Percentiles rank a stretch among this genome's conserved stretches.
Evolutionary conservation across 2,797 vertebrate species (phyloP).

Genomic region (Taeniopygia guttata): DNA sequence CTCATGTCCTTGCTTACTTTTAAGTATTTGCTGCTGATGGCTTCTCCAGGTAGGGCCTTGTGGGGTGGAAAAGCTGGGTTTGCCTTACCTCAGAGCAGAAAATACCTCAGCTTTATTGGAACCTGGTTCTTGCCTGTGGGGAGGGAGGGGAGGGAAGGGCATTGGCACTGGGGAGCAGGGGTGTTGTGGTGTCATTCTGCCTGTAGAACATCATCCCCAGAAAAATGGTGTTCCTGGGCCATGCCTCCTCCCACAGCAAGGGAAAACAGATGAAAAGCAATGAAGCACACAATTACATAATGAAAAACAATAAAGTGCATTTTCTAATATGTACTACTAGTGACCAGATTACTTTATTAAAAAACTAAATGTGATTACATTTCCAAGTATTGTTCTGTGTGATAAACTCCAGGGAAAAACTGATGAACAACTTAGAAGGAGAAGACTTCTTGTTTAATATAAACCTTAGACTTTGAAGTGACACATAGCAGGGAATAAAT

Average conservation of each 20-base stretch:
- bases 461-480: slow-evolving; percentile 51
- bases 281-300: slow-evolving; percentile 75
- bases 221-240: slow-evolving; percentile 53
- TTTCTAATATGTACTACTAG: slow-evolving; percentile 59
- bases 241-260: slow-evolving; percentile 63
- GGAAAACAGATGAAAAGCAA: slow-evolving; percentile 67
- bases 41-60: background rate
- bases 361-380: slow-evolving; percentile 70
- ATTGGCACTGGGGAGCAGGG: background rate
- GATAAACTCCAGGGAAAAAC: slow-evolving; percentile 43
- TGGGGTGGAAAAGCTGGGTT: background rate
- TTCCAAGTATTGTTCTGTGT: slow-evolving; percentile 43
- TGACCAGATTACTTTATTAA: slow-evolving; percentile 71
- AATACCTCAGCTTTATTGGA: background rate
- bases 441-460: slow-evolving; percentile 47
- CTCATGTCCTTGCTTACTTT: background rate
- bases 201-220: background rate
- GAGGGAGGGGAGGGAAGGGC: background rate
- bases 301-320: slow-evolving; percentile 78
- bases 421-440: background rate
- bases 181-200: background rate
- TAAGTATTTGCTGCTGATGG: background rate
- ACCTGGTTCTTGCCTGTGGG: background rate
- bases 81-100: background rate
- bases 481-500: slow-evolving; percentile 48